Evolutionary conservation across 2,113 vertebrate genomes (phyloP), one percentile per base, ranked within the genome.

Genomic region (Notechis scutatus): DNA sequence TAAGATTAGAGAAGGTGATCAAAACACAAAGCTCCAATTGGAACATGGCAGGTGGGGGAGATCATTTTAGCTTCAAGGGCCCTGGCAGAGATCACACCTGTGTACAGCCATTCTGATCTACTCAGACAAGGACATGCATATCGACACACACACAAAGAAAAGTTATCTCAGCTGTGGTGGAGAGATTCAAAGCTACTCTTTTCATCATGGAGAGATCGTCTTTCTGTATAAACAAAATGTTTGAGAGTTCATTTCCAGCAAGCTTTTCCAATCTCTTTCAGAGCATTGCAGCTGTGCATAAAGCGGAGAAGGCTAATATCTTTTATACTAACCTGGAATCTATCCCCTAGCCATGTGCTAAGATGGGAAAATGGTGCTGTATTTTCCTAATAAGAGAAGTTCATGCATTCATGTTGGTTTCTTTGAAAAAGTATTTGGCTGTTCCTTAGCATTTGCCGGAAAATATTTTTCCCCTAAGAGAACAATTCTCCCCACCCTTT

Each of bases 381-480:
- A 4, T 3, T 45, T 93, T 88, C 69, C 55, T 89, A n/a, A 26
- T n/a, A 88, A 89, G 12, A 20, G 24, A 89, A 52, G 23, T 50
- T 0, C 0, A 39, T 90, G 61, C 92, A 94, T 89, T 87, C 1
- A 3, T n/a, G 59, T 91, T 59, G 88, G 39, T 29, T 91, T 7
- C 0, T 90, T 93, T 93, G 8, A 14, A 94, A 93, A 55, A n/a
- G 85, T 26, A 0, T 88, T 20, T 69, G 34, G 20, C 1, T 85
- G 91, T 92, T 94, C 92, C 64, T 59, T 39, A 50, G 10, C 90
- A 3, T 59, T 90, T 14, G 18, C 34, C 90, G 2, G 5, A 90
- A 54, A 59, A 92, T 95, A 34, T 39, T 69, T 42, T 50, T 29
- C 10, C 29, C 29, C 24, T 47, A 87, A 52, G 89, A 24, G 92